Percentiles rank a stretch among this genome's conserved stretches.
Evolutionary conservation across 2,113 vertebrate species (phyloP).

Genomic region (Callocephalon fimbriatum): DNA sequence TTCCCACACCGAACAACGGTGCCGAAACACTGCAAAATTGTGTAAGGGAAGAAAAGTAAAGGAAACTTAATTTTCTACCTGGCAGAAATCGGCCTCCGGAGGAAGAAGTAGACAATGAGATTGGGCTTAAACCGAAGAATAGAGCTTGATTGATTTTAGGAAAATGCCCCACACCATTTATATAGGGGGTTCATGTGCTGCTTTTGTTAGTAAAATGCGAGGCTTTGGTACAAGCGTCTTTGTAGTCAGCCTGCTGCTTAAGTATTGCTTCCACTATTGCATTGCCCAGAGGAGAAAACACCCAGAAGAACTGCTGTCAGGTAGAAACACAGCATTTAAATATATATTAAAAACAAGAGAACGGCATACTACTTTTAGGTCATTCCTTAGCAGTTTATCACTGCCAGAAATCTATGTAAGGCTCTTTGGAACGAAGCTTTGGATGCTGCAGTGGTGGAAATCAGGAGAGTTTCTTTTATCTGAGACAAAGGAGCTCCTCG

Average conservation of each 20-base stretch:
- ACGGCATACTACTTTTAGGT: background rate
- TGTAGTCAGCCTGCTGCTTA: conserved; percentile 18
- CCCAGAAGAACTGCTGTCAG: background rate
- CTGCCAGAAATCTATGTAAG: background rate
- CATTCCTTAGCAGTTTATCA: background rate
- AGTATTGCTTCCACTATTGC: background rate
- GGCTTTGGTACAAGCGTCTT: conserved; percentile 16
- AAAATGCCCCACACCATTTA: conserved; percentile 40
- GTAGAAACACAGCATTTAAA: conserved; percentile 2
- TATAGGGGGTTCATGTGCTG: conserved; percentile 34
- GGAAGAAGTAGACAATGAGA: conserved; percentile 75
- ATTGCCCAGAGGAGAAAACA: background rate
- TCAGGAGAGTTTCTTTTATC: background rate
- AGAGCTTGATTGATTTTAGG: conserved; percentile 77
- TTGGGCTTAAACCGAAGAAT: conserved; percentile 68
- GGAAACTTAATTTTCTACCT: conserved; percentile 86
- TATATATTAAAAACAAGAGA: background rate
- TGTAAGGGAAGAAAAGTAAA: conserved; percentile 72
- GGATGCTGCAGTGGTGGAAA: conserved; percentile 7
- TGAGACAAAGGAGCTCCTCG: background rate
- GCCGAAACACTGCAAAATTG: conserved; percentile 79
- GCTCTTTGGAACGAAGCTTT: background rate
- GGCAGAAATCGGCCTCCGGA: conserved; percentile 77
- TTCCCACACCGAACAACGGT: conserved; percentile 90
- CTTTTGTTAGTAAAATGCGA: conserved; percentile 68